Percentiles rank a stretch among this genome's conserved stretches.
phyloP scores from a whole-genome alignment of 2,888 invertebrate species.

The Eilema depressum region DNA sequence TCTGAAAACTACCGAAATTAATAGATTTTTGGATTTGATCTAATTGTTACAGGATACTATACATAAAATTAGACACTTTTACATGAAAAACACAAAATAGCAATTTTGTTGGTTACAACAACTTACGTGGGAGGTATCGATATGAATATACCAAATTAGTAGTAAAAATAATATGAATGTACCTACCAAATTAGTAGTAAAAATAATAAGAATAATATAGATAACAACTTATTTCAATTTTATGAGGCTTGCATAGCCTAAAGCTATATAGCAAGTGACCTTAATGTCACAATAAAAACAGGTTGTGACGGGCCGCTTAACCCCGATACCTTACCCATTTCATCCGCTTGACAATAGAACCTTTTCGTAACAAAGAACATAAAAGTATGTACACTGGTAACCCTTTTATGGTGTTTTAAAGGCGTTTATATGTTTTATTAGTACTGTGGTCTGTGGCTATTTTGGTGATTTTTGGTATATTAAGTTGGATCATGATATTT shows the following conservation, averaged over 20 bases:
- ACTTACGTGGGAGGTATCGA: too few species aligned
- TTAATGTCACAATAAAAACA: conserved; percentile 15
- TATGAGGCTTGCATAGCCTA: conserved; percentile 3
- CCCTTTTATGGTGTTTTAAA: conserved; percentile 4
- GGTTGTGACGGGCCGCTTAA: conserved; percentile 15
- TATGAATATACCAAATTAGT: too few species aligned
- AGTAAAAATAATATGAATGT: not conserved
- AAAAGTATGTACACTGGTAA: conserved; percentile 20
- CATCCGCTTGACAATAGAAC: conserved; percentile 15
- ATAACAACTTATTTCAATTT: not conserved
- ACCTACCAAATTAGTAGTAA: not conserved
- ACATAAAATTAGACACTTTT: too few species aligned
- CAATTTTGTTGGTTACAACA: too few species aligned
- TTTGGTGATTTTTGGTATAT: not conserved
- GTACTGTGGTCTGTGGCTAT: not conserved
- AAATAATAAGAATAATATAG: not conserved
- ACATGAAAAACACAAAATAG: too few species aligned
- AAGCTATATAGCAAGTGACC: conserved; percentile 14
- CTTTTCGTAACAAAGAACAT: conserved; percentile 15
- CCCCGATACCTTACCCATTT: conserved; percentile 18
- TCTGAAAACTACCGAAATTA: too few species aligned
- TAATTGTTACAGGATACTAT: too few species aligned
- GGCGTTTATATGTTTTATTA: not conserved
- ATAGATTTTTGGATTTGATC: too few species aligned
- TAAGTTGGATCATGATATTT: not conserved